Evolutionary conservation across 2,113 vertebrate genomes (phyloP).

Genomic region (Oreochromis tanganicae): DNA sequence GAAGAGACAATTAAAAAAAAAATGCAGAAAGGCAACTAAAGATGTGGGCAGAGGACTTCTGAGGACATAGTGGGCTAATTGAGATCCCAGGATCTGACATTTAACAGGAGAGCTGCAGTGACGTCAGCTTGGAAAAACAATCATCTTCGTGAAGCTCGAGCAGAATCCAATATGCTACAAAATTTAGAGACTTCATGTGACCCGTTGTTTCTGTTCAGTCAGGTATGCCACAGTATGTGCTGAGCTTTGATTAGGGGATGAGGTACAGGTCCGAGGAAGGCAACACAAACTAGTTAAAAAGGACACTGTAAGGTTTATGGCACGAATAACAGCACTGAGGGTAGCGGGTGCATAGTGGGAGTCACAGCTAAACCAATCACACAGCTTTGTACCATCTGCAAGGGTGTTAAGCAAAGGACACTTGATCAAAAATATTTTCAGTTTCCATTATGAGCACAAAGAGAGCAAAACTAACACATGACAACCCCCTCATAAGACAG

Average conservation of each 20-base stretch:
- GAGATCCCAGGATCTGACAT: background rate
- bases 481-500: background rate
- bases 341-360: conserved; percentile 16
- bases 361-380: background rate
- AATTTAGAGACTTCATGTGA: conserved; percentile 7
- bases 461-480: background rate
- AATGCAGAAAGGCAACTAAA: conserved; percentile 64
- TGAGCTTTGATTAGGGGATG: background rate
- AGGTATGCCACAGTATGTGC: background rate
- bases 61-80: background rate
- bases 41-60: conserved; percentile 41
- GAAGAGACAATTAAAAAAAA: background rate
- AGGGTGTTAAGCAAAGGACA: conserved; percentile 28
- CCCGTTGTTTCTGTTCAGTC: conserved; percentile 12
- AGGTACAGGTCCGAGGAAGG: conserved; percentile 20
- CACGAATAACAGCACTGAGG: conserved; percentile 51
- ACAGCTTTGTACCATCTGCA: background rate
- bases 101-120: background rate
- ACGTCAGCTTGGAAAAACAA: background rate
- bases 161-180: conserved; percentile 8
- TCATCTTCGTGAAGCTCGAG: background rate
- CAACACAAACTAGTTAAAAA: conserved; percentile 34
- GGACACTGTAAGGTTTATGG: conserved; percentile 61
- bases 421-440: conserved; percentile 10
- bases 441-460: background rate